Base-by-base conservation (phyloP, 2,113 vertebrate species). In the Meriones unguiculatus region DNA sequence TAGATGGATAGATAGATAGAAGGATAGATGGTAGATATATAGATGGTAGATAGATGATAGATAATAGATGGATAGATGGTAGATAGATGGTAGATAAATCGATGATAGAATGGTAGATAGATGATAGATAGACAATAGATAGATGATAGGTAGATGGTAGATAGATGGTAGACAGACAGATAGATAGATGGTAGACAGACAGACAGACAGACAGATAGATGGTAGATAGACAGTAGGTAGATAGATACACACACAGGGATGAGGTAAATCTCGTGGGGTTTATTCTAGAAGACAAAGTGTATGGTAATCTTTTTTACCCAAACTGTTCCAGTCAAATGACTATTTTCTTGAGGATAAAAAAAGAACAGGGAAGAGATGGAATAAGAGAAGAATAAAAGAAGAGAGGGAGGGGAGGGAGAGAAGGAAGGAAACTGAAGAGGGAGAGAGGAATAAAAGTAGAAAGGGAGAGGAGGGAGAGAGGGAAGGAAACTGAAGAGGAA, bases 331-430 rank as follows among this genome's bases (percentile, higher is more conserved):
- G 32, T 73, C 77, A 75, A 73, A 82, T 38, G 10, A 80, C 38
- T 52, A 62, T 32, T n/a, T 7, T 88, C 13, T 32, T 62, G 38
- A 52, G 30, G 22, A 72, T 87, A 75, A 57, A 30, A 84, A 92
- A 11, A 50, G 41, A 98, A 98, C 4, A 98, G 59, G 59, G 24
- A 30, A 64, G n/a, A 46, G 64, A 30, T 18, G 24, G 15, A 0
- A 86, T 11, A 32, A 64, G 35, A n/a, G 81, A 10, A 57, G 20
- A 57, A 81, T 7, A 35, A 22, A 35, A 4, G 46, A 52, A 15
- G 28, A 32, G 14, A 9, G 1, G 11, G 38, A 95, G 96, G 98
- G 98, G 98, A 98, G 98, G 99, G 94, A 98, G 32, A 75, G 32
- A 32, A 57, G 41, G 11, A 50, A 8, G 59, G 24, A 22, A 20